These are phyloP conservation scores for Papilio dardanus DNA, from an alignment of 1,140 invertebrate species.

Conservation along the genomic window DNA sequence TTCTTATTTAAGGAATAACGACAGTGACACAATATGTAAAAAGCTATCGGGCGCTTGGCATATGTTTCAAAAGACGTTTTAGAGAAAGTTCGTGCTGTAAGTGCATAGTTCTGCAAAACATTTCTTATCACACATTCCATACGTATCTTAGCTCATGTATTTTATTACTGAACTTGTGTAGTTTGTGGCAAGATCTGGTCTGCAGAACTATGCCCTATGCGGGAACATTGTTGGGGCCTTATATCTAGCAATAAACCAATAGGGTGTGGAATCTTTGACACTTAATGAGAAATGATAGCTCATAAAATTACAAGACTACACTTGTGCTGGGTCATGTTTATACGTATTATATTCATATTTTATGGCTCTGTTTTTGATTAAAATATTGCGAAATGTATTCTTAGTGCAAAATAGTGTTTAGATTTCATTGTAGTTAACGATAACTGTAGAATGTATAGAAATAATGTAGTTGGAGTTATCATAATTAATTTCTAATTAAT, in stretches of 20 bases:
- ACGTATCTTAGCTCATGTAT: neutral
- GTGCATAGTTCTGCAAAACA: conserved; percentile 80
- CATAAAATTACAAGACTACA: too few relatives aligned
- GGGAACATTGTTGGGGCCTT: neutral
- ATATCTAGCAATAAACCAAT: neutral
- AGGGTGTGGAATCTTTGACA: too few relatives aligned
- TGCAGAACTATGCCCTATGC: conserved; percentile 14
- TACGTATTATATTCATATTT: too few relatives aligned
- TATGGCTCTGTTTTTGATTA: too few relatives aligned
- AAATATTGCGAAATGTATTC: too few relatives aligned
- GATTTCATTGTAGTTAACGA: neutral
- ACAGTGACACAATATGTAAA: conserved; percentile 74
- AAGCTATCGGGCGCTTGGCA: conserved; percentile 77
- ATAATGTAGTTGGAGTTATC: neutral
- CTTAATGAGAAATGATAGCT: too few relatives aligned
- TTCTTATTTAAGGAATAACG: conserved; percentile 58
- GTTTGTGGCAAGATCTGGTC: conserved; percentile 10
- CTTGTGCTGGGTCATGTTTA: too few relatives aligned
- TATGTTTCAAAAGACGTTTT: conserved; percentile 68
- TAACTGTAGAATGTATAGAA: neutral
- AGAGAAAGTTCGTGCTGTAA: conserved; percentile 58
- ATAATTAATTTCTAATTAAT: neutral
- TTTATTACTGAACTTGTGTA: neutral
- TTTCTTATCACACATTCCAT: conserved; percentile 20
- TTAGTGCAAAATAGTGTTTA: too few relatives aligned